Base-by-base conservation (phyloP, 2,113 vertebrate genomes). In the Phaetusa simplex region DNA sequence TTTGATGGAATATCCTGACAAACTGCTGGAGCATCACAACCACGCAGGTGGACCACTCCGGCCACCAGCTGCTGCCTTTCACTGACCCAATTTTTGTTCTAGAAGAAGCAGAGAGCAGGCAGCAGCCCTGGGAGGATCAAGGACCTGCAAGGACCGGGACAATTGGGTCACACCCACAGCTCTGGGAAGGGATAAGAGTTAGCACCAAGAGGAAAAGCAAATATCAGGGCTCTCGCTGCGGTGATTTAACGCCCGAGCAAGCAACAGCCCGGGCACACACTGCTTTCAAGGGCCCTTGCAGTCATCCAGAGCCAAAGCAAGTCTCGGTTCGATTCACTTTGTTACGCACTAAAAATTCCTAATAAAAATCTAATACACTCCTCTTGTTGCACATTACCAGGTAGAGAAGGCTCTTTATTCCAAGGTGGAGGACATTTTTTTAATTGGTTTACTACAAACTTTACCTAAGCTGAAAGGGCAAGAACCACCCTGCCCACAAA, bases 1-100 rank as follows among this genome's bases (percentile, higher is more conserved):
- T 0, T 0, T 5, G 19, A 50, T 5, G 16, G 55, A 64, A 64
- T 15, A 38, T 20, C 30, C 86, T 10, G 13, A 55, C 3, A 34
- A 34, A 61, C 17, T 16, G 40, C 52, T 26, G 14, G 62, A 61
- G 74, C 34, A 83, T 20, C 34, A 56, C 29, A 58, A 29, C 22
- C 38, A 14, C 3, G 11, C 21, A 38, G 19, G 14, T 10, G 32
- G 70, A 70, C 22, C 17, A 7, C 26, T 30, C 12, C 0, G 1
- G 49, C 18, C 61, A 55, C 38, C 11, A 45, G 21, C 66, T 22
- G 21, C 12, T 53, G 50, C 34, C 29, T 34, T 61, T 67, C 29
- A 45, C 6, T 3, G 0, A 34, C 14, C 5, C 56, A 2, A 9
- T 7, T n/a, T 47, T 42, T 72, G 9, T 6, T 43, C 27, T 20